Base-by-base conservation (phyloP, 1,140 invertebrate genomes). In the Diorhabda elongata region DNA sequence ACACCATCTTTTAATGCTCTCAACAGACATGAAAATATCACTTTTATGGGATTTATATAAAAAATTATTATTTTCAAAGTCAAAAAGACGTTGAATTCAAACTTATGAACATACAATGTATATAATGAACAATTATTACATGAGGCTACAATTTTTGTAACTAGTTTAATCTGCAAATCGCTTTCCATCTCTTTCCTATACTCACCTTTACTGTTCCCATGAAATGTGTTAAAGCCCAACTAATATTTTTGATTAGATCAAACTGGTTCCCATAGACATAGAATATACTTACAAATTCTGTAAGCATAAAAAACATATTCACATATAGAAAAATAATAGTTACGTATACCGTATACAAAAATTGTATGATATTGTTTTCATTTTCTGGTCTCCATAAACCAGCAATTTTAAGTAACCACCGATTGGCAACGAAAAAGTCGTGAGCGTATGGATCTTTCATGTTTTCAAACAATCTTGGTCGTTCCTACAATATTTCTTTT, bases 191-290 rank as follows among this genome's bases (percentile, higher is more conserved):
- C 26, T 26, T 11, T 26, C 26, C 26, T 26, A 52, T 52, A 64
- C 47, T 64, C 47, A 64, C 72, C 65, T 79, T 79, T 5, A 76
- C 65, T 6, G 76, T 74, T 4, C 77, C 76, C 77, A 79, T 76
- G 7, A 79, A 69, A 62, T 77, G 76, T 2, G 76, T 78, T 9
- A 79, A 47, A 42, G 72, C 73, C 67, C 75, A 77, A 63, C 75
- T 77, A 1, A 79, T 66, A 66, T 77, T 77, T 63, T 79, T 78
- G n/a, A 79, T 79, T 6, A 78, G 69, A 7, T 72, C 69, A 52
- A 74, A 70, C 44, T 74, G 47, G 67, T 76, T 67, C 52, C 74
- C 69, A 56, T 72, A 72, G 4, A 76, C 77, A 57, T 74, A 73
- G 58, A 73, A 69, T 5, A 78, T 44, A 44, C 74, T 74, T 5